phyloP scores from a whole-genome alignment of 2,888 invertebrate species.

The Smittia sp. region DNA sequence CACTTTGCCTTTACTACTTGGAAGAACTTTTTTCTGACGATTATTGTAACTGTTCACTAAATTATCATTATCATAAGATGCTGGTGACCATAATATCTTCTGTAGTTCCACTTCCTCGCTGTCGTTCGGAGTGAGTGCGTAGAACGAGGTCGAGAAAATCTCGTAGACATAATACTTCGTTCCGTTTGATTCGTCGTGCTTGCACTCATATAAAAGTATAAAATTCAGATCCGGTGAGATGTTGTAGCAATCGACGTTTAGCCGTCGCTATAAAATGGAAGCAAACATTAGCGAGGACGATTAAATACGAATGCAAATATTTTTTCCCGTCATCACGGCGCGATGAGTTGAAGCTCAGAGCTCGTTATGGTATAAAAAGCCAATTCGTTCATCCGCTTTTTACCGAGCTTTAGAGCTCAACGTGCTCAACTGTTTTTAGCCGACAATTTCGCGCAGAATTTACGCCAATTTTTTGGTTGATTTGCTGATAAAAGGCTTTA shows the following conservation, averaged over 20 bases:
- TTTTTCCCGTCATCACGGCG: too few species aligned
- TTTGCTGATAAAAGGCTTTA: too few species aligned
- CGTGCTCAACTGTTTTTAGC: too few species aligned
- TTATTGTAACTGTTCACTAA: conserved; percentile 33
- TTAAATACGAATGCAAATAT: too few species aligned
- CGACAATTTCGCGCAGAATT: too few species aligned
- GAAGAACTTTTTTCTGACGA: conserved; percentile 35
- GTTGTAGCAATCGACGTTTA: conserved; percentile 35
- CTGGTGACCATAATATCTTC: conserved; percentile 38
- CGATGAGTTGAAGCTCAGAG: too few species aligned
- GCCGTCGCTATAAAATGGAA: conserved; percentile 17
- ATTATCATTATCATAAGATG: conserved; percentile 35
- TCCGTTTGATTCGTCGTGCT: conserved; percentile 50
- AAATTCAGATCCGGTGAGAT: conserved; percentile 39
- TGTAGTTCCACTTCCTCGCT: conserved; percentile 37
- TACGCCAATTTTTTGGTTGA: too few species aligned
- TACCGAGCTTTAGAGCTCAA: too few species aligned
- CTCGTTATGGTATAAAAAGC: too few species aligned
- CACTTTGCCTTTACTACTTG: conserved; percentile 37
- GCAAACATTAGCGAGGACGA: not conserved
- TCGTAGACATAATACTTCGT: conserved; percentile 53
- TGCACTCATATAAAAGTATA: conserved; percentile 39
- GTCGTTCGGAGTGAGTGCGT: conserved; percentile 55
- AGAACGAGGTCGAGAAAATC: conserved; percentile 60
- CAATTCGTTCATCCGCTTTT: too few species aligned